Percentiles rank a stretch among this genome's conserved stretches.
phyloP scores from a whole-genome alignment of 2,888 invertebrate genomes.

The Conus canariensis region DNA sequence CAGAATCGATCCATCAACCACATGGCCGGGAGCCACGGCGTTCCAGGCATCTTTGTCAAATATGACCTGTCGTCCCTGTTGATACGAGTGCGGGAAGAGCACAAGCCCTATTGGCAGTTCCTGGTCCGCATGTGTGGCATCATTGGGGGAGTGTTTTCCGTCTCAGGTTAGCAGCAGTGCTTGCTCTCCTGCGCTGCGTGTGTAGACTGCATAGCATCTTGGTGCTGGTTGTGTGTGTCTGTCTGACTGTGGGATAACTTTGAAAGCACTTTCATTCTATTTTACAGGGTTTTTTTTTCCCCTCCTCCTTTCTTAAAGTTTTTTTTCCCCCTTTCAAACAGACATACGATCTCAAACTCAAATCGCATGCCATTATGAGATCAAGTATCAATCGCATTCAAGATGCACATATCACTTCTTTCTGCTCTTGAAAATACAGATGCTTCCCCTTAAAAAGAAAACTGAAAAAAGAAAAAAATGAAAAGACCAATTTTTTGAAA shows the following conservation, averaged over 20 bases:
- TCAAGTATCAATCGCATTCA: too few species aligned
- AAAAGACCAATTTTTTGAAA: too few species aligned
- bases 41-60: conserved; percentile 96
- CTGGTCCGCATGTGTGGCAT: conserved; percentile 93
- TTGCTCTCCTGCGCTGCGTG: not conserved
- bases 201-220: not conserved
- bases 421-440: too few species aligned
- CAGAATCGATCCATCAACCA: conserved; percentile 88
- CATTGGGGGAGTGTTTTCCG: conserved; percentile 94
- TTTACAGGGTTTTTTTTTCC: too few species aligned
- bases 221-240: not conserved
- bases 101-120: conserved; percentile 83
- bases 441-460: too few species aligned
- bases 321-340: too few species aligned
- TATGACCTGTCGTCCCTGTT: conserved; percentile 95
- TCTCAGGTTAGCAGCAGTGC: conserved; percentile 80
- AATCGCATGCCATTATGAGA: too few species aligned
- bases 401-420: too few species aligned
- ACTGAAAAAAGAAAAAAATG: too few species aligned
- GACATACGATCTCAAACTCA: too few species aligned
- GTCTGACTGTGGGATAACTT: not conserved
- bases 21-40: conserved; percentile 91
- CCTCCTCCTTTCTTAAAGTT: too few species aligned
- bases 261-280: not conserved
- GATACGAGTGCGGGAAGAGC: conserved; percentile 81